Base-by-base conservation (phyloP, 2,113 vertebrate species). In the Malurus alboscapulatus region DNA sequence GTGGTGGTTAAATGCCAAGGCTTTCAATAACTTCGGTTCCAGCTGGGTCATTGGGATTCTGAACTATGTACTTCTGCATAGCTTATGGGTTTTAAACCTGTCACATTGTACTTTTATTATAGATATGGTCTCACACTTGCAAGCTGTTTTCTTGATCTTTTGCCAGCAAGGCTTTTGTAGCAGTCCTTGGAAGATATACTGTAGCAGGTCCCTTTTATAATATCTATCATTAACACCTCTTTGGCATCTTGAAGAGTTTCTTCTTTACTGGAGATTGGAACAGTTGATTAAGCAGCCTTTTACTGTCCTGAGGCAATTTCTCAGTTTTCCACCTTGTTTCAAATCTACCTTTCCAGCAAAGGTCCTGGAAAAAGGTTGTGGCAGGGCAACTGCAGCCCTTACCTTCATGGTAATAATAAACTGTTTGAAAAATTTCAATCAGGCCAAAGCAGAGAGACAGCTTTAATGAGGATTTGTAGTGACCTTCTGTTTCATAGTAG, bases 381-480 rank as follows among this genome's bases (percentile, higher is more conserved):
- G 61, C 79, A 95, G 95, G 97, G 91, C 95, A 92, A 79, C 91
- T 94, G 62, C 88, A 96, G 96, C 96, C 96, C 95, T 96, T 94
- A 91, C 89, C 92, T 96, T 95, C 25, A 17, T 82, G 91, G 80
- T 97, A 95, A 95, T 95, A 96, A 97, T 96, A 91, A 95, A 94
- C 79, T 96, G 93, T 92, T 69, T 85, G 92, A 97, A 96, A 96
- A 71, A 38, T 94, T 97, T 97, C 97, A 85, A 63, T 97, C 96
- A 80, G 94, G 91, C 92, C 94, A 94, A 87, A 96, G 91, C 93
- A 62, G 92, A 74, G 80, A 90, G 92, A 92, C 90, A 94, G 91
- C 93, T 98, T 97, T 98, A 98, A 98, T 97, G 97, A 98, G 97
- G 92, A 88, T 93, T 96, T 95, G 92, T 91, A 84, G 90, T 96